Evolutionary conservation across 2,797 vertebrate species (phyloP).

Genomic region (Podarcis lilfordi): DNA sequence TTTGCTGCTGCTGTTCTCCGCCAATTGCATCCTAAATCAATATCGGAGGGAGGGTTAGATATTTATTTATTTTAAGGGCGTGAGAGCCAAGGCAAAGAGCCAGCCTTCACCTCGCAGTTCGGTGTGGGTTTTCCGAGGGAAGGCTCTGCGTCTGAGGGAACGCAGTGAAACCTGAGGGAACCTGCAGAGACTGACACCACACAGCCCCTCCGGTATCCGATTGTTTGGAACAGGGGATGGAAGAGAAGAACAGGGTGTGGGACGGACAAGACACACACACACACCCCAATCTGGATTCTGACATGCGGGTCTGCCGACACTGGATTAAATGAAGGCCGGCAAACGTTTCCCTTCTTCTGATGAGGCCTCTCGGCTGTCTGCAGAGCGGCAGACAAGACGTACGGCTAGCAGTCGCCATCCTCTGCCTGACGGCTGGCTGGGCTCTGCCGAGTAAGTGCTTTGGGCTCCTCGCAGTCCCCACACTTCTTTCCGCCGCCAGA

Average conservation of each 20-base stretch:
- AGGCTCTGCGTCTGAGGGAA: slow-evolving; percentile 8
- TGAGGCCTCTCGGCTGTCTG: slow-evolving; percentile 71
- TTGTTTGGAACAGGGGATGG: background rate
- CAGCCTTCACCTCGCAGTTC: background rate
- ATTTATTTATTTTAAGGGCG: slow-evolving; percentile 20
- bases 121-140: too few species aligned
- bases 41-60: background rate
- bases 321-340: slow-evolving; percentile 31
- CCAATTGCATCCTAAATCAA: slow-evolving; percentile 51
- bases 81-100: slow-evolving; percentile 43
- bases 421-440: slow-evolving; percentile 71
- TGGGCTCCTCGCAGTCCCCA: background rate
- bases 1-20: slow-evolving; percentile 31
- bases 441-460: slow-evolving; percentile 80
- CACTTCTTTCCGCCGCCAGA: background rate
- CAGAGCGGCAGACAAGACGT: slow-evolving; percentile 67
- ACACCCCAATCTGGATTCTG: slow-evolving; percentile 24
- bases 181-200: background rate
- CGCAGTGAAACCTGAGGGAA: slow-evolving; percentile 23
- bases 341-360: slow-evolving; percentile 65
- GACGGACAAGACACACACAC: background rate
- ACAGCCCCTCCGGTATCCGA: background rate
- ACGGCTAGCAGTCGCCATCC: slow-evolving; percentile 76
- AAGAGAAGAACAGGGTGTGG: background rate
- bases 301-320: background rate